A percentile compares a stretch with the other conserved stretches of the same genome.
These are phyloP conservation scores for Acyrthosiphon pisum DNA, from an alignment of 1,140 invertebrate species.

Conservation along the genomic window DNA sequence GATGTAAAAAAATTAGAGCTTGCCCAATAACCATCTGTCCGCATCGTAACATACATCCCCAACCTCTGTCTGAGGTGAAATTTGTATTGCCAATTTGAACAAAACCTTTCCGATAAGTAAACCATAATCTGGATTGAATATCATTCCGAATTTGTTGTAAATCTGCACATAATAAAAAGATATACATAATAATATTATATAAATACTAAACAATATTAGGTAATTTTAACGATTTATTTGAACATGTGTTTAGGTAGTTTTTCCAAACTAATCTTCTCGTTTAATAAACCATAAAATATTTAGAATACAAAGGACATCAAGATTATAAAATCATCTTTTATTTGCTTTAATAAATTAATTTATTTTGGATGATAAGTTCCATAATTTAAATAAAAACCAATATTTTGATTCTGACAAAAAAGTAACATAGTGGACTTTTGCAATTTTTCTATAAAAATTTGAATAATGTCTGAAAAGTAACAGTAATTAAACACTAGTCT, in stretches of 20 bases:
- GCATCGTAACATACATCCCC: constrained; percentile 98
- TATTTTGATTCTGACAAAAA: no score
- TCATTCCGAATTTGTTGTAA: constrained; percentile 81
- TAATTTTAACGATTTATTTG: not conserved
- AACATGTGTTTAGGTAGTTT: no score
- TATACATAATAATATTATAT: not conserved
- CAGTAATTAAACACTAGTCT: not conserved
- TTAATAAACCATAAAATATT: not conserved
- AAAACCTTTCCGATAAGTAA: constrained; percentile 93
- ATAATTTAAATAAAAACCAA: no score
- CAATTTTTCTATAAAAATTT: no score
- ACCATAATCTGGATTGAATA: constrained; percentile 88
- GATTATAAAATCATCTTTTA: not conserved
- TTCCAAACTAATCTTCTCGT: not conserved
- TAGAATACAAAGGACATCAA: not conserved
- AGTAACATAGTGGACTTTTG: no score
- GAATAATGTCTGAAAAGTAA: not conserved
- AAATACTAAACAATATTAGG: not conserved
- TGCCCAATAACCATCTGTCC: constrained; percentile 98
- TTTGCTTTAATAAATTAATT: not conserved
- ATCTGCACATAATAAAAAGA: constrained; percentile 67
- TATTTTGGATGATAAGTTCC: not conserved
- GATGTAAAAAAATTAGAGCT: constrained; percentile 80
- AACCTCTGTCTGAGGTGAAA: constrained; percentile 91
- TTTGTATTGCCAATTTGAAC: constrained; percentile 82